Evolutionary conservation across 2,113 vertebrate genomes (phyloP).

Genomic region (Cebidichthys violaceus): DNA sequence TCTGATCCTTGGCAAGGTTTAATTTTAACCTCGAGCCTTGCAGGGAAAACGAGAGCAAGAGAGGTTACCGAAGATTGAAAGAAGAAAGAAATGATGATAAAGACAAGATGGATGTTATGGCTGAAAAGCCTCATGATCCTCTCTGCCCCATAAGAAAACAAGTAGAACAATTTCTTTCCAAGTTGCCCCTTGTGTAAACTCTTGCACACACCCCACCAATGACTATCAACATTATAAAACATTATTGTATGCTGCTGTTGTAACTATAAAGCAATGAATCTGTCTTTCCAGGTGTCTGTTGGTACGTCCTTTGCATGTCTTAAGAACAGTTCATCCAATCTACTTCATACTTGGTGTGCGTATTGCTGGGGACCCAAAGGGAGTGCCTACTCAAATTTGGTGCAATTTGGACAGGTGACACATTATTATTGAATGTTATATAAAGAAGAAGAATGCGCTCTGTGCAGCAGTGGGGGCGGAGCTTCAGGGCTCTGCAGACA

Average conservation of each 20-base stretch:
- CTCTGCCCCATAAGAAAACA: neutral
- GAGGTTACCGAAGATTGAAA: neutral
- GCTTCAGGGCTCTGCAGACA: no score
- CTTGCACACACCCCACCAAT: neutral
- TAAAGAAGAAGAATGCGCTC: no score
- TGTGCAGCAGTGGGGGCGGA: no score
- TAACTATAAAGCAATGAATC: neutral
- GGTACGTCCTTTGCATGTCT: no score
- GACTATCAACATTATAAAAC: neutral
- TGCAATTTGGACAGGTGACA: no score
- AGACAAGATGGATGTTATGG: neutral
- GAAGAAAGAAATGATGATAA: neutral
- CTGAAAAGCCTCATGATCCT: neutral
- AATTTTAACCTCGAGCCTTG: neutral
- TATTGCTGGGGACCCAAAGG: neutral
- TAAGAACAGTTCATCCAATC: neutral
- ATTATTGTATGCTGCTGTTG: neutral
- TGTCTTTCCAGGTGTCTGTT: no score
- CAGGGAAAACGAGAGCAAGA: neutral
- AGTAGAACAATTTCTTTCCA: neutral
- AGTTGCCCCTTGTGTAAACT: neutral
- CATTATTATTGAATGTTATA: no score
- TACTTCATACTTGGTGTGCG: neutral
- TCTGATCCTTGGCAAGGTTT: slow-evolving; percentile 36
- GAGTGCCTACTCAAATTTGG: no score